Evolutionary conservation across 2,113 vertebrate species (phyloP).

Genomic region (Rhombomys opimus): DNA sequence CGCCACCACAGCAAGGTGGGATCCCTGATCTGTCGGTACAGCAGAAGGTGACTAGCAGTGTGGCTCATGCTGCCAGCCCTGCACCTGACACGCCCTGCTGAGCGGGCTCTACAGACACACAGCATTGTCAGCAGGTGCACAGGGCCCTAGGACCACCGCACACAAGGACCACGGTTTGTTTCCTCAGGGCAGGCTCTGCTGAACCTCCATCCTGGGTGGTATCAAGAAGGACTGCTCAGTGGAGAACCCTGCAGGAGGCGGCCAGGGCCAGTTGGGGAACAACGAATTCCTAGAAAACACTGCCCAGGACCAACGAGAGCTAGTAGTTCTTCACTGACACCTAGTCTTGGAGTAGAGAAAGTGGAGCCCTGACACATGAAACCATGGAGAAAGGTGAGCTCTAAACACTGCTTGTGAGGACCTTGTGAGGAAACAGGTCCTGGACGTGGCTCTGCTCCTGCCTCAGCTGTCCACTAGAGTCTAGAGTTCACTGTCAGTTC

Average conservation of each 20-base stretch:
- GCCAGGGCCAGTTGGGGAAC: background rate
- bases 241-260: background rate
- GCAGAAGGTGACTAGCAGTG: background rate
- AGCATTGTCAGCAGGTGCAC: background rate
- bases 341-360: no score
- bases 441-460: background rate
- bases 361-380: background rate
- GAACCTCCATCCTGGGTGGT: no score
- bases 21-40: background rate
- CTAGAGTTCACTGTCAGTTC: background rate
- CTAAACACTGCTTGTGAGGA: background rate
- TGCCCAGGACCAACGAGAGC: background rate
- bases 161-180: no score
- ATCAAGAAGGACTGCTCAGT: background rate
- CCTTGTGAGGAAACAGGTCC: background rate
- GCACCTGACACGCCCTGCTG: no score
- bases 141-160: background rate
- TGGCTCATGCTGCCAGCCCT: background rate
- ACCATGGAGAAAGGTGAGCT: background rate
- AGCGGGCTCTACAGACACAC: background rate
- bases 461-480: background rate
- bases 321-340: accelerated
- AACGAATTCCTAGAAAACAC: background rate
- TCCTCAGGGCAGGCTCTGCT: background rate
- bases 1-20: accelerated